Conservation (phyloP, 2,888 invertebrate species). For the Eledona agricola region DNA sequence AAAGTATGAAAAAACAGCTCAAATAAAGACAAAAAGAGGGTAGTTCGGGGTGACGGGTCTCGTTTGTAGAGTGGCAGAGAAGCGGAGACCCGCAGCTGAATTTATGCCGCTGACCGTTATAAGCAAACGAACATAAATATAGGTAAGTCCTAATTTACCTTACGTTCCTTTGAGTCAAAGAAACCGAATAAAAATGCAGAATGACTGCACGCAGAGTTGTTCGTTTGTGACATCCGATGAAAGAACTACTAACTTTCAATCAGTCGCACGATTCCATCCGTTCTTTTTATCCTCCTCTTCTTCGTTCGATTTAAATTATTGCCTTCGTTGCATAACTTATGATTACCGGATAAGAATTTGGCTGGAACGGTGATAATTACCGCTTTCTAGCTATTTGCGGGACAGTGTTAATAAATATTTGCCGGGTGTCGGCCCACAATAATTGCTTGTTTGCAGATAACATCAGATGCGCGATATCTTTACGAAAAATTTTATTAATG, state of each 20-base stretch:
- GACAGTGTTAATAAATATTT: conserved; percentile 20
- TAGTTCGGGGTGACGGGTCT: too few relatives aligned
- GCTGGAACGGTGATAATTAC: conserved; percentile 24
- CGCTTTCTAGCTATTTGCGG: conserved; percentile 18
- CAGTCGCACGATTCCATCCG: conserved; percentile 49
- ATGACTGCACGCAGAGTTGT: conserved; percentile 51
- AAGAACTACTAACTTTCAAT: conserved; percentile 51
- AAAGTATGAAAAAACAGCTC: too few relatives aligned
- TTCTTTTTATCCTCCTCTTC: conserved; percentile 41
- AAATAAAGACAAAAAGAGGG: too few relatives aligned
- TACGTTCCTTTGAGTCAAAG: conserved; percentile 50
- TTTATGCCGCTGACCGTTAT: conserved; percentile 27
- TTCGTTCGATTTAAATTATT: conserved; percentile 29
- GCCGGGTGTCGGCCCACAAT: conserved; percentile 21
- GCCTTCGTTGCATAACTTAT: conserved; percentile 14
- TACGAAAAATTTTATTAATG: conserved; percentile 25
- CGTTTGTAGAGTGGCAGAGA: not conserved
- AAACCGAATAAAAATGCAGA: conserved; percentile 50
- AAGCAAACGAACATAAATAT: conserved; percentile 42
- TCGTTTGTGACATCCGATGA: conserved; percentile 48
- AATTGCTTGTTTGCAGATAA: conserved; percentile 20
- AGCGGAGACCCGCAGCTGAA: conserved; percentile 4
- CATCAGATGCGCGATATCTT: conserved; percentile 21
- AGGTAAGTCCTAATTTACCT: conserved; percentile 49
- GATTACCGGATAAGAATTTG: conserved; percentile 23